Percentiles rank a stretch among this genome's conserved stretches.
Evolutionary conservation across 2,888 invertebrate genomes (phyloP).

Genomic region (Cerceris rybyensis): DNA sequence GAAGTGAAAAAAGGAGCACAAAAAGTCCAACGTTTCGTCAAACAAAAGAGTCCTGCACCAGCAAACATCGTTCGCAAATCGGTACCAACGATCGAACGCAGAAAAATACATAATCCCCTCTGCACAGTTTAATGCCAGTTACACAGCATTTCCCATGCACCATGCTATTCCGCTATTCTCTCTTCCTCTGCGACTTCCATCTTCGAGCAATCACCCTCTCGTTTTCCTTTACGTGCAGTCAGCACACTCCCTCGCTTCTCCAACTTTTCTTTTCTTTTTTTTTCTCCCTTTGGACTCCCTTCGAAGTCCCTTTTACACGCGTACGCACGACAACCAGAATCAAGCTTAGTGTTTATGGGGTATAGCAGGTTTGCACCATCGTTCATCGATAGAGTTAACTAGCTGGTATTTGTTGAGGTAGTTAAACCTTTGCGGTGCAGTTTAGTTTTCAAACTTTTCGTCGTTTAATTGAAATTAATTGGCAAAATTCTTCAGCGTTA

Average conservation of each 20-base stretch:
- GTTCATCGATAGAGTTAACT: slow-evolving; percentile 74
- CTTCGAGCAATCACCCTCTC: not conserved
- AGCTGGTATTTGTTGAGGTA: slow-evolving; percentile 62
- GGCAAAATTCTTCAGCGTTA: no score
- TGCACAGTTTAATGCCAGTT: not conserved
- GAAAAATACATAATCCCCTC: no score
- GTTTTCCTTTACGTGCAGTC: slow-evolving; percentile 18
- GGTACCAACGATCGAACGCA: no score
- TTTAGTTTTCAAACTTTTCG: slow-evolving; percentile 1
- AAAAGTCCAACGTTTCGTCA: no score
- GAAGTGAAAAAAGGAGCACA: no score
- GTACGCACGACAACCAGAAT: slow-evolving; percentile 15
- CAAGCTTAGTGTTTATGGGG: slow-evolving; percentile 19
- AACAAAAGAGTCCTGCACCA: no score
- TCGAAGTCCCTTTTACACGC: slow-evolving; percentile 9
- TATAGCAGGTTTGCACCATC: slow-evolving; percentile 60
- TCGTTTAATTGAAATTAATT: no score
- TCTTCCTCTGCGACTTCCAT: slow-evolving; percentile 10
- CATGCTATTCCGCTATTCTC: slow-evolving; percentile 24
- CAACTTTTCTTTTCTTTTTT: not conserved
- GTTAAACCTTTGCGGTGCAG: slow-evolving; percentile 52
- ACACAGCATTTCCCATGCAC: not conserved
- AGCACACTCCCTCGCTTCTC: slow-evolving; percentile 6
- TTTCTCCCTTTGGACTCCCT: slow-evolving; percentile 12
- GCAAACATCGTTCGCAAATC: no score